Conservation (phyloP, 2,888 invertebrate genomes). For the Achlya flavicornis region DNA sequence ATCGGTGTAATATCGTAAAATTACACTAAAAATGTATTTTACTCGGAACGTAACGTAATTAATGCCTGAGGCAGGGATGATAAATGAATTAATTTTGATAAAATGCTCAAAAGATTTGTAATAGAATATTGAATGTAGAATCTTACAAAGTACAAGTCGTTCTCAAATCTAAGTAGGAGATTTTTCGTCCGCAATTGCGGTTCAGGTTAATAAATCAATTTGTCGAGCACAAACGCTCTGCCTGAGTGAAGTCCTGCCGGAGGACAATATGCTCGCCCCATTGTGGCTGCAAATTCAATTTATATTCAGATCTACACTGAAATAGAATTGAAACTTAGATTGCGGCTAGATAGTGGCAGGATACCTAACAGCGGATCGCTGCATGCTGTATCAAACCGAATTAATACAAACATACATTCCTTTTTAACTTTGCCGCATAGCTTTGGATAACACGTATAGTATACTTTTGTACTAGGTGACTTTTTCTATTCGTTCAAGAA, state of each 20-base stretch:
- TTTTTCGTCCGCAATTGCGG: constrained; percentile 47
- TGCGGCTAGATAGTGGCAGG: constrained; percentile 56
- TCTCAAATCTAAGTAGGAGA: constrained; percentile 26
- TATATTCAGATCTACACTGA: constrained; percentile 67
- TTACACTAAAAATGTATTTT: not conserved
- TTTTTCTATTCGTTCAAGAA: not conserved
- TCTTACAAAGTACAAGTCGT: not conserved
- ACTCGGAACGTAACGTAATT: constrained; percentile 4
- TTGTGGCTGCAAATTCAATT: constrained; percentile 69
- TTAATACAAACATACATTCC: constrained; percentile 23
- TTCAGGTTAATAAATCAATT: constrained; percentile 65
- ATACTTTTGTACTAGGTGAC: not conserved
- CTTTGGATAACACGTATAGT: not conserved
- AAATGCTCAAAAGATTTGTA: constrained; percentile 4
- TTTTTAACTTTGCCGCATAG: constrained; percentile 10
- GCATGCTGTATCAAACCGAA: constrained; percentile 25
- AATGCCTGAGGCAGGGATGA: not conserved
- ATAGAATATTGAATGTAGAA: constrained; percentile 5
- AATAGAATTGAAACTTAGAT: constrained; percentile 71
- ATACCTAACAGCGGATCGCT: constrained; percentile 41
- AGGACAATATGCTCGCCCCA: constrained; percentile 54
- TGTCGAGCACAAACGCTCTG: constrained; percentile 54
- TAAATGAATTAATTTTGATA: constrained; percentile 12
- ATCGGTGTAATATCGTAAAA: constrained; percentile 5
- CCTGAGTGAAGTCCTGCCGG: constrained; percentile 50